Percentiles rank a stretch among this genome's conserved stretches.
These are phyloP conservation scores for Nesoenas mayeri DNA, from an alignment of 2,113 vertebrate genomes.

Conservation along the genomic window DNA sequence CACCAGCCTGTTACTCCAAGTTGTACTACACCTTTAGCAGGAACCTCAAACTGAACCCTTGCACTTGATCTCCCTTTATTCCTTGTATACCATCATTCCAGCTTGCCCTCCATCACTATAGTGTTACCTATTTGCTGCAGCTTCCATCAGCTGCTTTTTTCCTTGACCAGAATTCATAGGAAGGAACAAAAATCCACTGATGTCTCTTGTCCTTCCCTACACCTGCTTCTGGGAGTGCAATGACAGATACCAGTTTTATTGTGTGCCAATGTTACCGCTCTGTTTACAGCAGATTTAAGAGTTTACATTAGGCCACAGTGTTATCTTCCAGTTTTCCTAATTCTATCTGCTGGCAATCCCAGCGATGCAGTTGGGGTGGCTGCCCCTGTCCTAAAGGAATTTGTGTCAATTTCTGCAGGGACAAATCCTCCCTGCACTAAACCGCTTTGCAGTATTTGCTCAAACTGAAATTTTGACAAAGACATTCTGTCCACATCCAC, in stretches of 20 bases:
- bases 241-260: slow-evolving; percentile 24
- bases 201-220: slow-evolving; percentile 2
- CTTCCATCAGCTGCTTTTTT: background rate
- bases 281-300: slow-evolving; percentile 65
- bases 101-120: background rate
- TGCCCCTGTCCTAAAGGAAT: slow-evolving; percentile 62
- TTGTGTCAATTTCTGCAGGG: slow-evolving; percentile 69
- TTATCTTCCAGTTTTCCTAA: slow-evolving; percentile 67
- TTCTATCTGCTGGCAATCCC: slow-evolving; percentile 63
- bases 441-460: slow-evolving; percentile 66
- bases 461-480: slow-evolving; percentile 63
- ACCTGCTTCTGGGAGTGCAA: slow-evolving; percentile 3
- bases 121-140: background rate
- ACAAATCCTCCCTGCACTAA: slow-evolving; percentile 62
- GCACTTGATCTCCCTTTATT: background rate
- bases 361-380: slow-evolving; percentile 15
- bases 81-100: background rate
- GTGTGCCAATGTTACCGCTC: background rate
- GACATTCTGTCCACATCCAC: slow-evolving; percentile 55
- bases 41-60: background rate
- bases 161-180: background rate
- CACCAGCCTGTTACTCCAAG: background rate
- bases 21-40: fast-evolving
- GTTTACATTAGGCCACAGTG: slow-evolving; percentile 62
- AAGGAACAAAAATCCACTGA: background rate